Evolutionary conservation across 2,797 vertebrate species (phyloP), one percentile per base, ranked within the genome.

Genomic region (Neoniphon sammara): DNA sequence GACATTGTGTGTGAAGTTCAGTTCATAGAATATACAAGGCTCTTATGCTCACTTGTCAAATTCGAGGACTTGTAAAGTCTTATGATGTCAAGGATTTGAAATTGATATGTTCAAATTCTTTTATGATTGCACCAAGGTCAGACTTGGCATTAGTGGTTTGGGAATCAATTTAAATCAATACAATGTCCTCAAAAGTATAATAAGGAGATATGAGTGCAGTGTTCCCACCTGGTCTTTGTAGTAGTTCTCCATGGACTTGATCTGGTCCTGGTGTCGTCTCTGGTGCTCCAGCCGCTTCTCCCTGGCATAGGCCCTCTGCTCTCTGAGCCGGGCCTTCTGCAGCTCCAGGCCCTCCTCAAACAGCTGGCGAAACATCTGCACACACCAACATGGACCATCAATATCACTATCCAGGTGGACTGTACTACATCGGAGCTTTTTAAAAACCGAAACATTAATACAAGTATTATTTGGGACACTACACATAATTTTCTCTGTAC

Each of bases 201-300:
- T 18, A 47, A 2, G 3, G 15, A 47, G n/a, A 11, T 56, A 17
- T 60, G 21, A 52, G 12, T 61, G 6, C 44, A 46, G 44, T 46
- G 4, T 12, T 49, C 78, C 42, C 88, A 98, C 98, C 94, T 98
- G 97, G 86, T 97, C 96, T 90, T 93, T 97, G 84, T 99, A 98
- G 83, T 97, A 98, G 92, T 97, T 98, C 90, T 99, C 97, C 96
- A 99, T 94, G 0, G 97, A 96, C 66, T 95, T 90, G 66, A 99
- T 84, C 81, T 97, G 95, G 7, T 94, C 92, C 81, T 93, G 90
- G 80, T 97, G 96, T 47, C 88, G 91, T 76, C 78, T 90, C 75
- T 92, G 94, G 52, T 96, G 94, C 75, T 97, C 95, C 50, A 92
- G 88, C 0, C 93, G 94, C 80, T 96, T 95, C 71, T 98, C 96